phyloP scores from a whole-genome alignment of 2,113 vertebrate genomes.

The Grus americana region DNA sequence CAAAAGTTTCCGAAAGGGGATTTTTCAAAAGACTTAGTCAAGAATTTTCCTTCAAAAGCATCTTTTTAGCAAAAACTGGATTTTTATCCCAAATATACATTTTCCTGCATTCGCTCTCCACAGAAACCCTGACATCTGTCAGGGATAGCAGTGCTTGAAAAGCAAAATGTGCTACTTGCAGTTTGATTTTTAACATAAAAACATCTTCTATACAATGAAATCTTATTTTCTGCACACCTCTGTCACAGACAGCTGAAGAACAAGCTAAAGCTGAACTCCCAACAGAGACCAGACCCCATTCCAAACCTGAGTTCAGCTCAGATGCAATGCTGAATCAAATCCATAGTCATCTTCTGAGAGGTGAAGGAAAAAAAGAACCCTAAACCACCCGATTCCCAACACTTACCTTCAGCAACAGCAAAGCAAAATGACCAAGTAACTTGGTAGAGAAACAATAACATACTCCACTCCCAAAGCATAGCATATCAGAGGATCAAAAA shows the following conservation, averaged over 20 bases:
- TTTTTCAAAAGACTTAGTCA: background rate
- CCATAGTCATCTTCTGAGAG: background rate
- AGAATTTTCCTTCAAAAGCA: background rate
- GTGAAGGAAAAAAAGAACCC: background rate
- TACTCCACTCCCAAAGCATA: conserved; percentile 8
- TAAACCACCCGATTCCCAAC: background rate
- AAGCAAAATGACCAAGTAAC: background rate
- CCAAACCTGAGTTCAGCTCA: background rate
- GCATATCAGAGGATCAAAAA: conserved; percentile 25
- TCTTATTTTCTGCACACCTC: background rate
- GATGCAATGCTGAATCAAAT: background rate
- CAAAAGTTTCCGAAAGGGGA: background rate
- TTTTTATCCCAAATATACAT: background rate
- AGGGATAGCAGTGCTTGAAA: background rate
- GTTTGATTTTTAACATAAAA: background rate
- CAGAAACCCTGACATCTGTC: background rate
- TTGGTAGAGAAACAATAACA: background rate
- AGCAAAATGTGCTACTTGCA: background rate
- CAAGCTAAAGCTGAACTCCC: background rate
- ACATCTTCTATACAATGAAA: background rate
- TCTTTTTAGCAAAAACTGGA: background rate
- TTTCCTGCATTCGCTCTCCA: background rate
- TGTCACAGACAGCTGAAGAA: background rate
- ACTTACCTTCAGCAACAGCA: background rate
- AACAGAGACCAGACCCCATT: background rate